phyloP scores from a whole-genome alignment of 2,113 vertebrate genomes.

The Pan troglodytes region DNA sequence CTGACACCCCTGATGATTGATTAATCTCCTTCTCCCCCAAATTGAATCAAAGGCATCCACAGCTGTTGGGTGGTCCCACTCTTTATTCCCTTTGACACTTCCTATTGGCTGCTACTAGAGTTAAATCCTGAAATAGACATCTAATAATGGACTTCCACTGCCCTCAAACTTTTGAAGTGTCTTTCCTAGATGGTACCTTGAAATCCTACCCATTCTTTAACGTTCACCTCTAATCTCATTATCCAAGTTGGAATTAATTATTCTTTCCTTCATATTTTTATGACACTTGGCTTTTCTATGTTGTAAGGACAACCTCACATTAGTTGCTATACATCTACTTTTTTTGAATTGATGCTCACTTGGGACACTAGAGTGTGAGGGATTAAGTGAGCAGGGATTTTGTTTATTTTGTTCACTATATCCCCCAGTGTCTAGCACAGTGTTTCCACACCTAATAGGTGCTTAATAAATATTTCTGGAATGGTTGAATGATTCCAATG shows the following conservation, averaged over 20 bases:
- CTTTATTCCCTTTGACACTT: not conserved
- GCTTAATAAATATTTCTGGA: not conserved
- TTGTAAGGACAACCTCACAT: not conserved
- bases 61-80: not conserved
- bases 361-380: not conserved
- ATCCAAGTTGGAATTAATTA: not conserved
- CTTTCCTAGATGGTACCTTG: not conserved
- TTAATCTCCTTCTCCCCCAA: not conserved
- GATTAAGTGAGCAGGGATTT: not conserved
- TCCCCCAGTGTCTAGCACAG: not conserved
- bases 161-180: not conserved
- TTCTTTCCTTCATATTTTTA: not conserved
- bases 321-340: not conserved
- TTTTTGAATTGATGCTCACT: not conserved
- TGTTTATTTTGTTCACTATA: not conserved
- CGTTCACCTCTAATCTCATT: not conserved
- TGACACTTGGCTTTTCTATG: not conserved
- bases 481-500: not conserved
- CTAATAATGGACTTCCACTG: not conserved
- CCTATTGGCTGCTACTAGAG: not conserved
- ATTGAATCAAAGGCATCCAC: not conserved
- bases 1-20: not conserved
- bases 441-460: not conserved
- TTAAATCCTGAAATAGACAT: not conserved
- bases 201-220: not conserved